Base-by-base conservation (phyloP, 1,140 invertebrate species). In the Arctopsyche grandis region DNA sequence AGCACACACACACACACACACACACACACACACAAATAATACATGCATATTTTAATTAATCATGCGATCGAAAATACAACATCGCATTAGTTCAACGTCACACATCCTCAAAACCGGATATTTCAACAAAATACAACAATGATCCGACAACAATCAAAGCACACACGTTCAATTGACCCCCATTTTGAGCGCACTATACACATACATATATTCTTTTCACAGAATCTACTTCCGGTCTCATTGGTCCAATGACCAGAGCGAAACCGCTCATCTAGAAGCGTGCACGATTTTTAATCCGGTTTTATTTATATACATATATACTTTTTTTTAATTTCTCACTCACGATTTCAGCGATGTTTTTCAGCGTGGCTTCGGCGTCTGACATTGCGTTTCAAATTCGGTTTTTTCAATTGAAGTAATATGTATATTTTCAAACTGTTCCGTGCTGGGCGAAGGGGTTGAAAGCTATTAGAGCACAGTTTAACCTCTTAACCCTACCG, bases 291-390 rank as follows among this genome's bases (percentile, higher is more conserved):
- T 52, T 52, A 52, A n/a, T 52, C 48, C 12, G 48, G 48, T 52
- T 52, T 19, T 52, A 52, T 52, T 52, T 19, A 19, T n/a, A 38
- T 38, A 38, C n/a, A n/a, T n/a, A n/a, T n/a, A n/a, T n/a, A n/a
- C n/a, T n/a, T 38, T 38, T 38, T 38, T 38, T 38, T 38, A 4
- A 38, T 38, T 38, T 4, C 7, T 38, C 19, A 21, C 63, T 26
- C n/a, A 66, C 63, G 5, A 66, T 66, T 66, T 66, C 63, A 26
- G 63, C 63, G 9, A 66, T 66, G 24, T 66, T 66, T 26, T 66
- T 66, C 21, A 60, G 16, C 56, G 56, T 19, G 56, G 56, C 56
- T 60, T 60, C 56, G 16, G 56, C 56, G 29, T 7, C 7, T 19
- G 56, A 60, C 56, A 60, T 60, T 1, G 14, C 56, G 16, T 19